A percentile compares a stretch with the other conserved stretches of the same genome.
Conservation (phyloP, 1,140 invertebrate species). For the Onthophagus taurus region DNA sequence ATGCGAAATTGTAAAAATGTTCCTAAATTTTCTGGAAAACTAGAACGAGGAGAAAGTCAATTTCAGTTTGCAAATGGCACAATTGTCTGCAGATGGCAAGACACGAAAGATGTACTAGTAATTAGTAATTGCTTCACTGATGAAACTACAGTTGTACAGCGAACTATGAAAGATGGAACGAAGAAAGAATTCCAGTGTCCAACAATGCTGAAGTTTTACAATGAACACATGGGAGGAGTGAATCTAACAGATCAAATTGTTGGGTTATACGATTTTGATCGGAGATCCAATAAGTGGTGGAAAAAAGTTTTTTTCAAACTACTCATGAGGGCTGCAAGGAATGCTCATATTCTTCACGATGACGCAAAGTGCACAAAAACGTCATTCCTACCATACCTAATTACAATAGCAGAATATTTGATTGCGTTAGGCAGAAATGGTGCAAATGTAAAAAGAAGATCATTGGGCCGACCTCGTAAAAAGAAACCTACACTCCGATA, state of each 20-base stretch:
- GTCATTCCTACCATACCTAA: not conserved
- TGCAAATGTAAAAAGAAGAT: not conserved
- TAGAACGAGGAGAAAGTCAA: not conserved
- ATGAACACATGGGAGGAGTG: not conserved
- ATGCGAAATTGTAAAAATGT: constrained; percentile 3
- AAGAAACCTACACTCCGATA: not conserved
- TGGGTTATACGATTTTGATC: not conserved
- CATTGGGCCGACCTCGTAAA: not conserved
- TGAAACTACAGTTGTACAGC: not conserved
- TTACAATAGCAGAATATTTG: not conserved
- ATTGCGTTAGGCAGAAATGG: not conserved
- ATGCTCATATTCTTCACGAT: not conserved
- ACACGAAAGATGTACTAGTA: constrained; percentile 1
- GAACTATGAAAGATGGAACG: not conserved
- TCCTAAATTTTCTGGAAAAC: not conserved
- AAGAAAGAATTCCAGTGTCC: not conserved
- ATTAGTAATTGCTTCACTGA: not conserved
- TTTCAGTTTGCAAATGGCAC: not conserved
- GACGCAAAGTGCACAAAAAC: not conserved
- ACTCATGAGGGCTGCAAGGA: not conserved
- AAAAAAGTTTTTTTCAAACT: constrained; percentile 2
- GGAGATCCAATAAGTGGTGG: constrained; percentile 4
- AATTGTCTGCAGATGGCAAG: not conserved
- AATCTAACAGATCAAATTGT: not conserved
- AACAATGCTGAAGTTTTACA: not conserved